Percentiles rank a stretch among this genome's conserved stretches.
These are phyloP conservation scores for Popillia japonica DNA, from an alignment of 1,140 invertebrate genomes.

Conservation along the genomic window DNA sequence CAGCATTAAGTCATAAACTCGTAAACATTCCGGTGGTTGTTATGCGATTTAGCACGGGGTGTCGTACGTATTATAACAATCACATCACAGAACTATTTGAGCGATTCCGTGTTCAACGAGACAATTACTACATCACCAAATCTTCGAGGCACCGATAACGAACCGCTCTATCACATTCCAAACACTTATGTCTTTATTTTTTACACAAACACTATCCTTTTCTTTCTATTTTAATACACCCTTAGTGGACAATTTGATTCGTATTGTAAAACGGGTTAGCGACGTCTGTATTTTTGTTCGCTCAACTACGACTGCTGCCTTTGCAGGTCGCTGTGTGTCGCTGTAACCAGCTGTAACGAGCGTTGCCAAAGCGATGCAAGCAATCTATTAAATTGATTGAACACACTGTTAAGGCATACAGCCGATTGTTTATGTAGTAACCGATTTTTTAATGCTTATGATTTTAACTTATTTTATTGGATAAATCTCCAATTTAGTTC, in stretches of 20 bases:
- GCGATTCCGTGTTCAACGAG: background rate
- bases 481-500: too few species aligned
- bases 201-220: constrained; percentile 15
- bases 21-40: background rate
- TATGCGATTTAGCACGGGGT: background rate
- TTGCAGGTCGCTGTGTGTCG: constrained; percentile 1
- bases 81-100: constrained; percentile 7
- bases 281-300: background rate
- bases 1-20: background rate
- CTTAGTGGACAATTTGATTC: constrained; percentile 22
- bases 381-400: background rate
- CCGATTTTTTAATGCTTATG: too few species aligned
- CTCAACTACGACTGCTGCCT: background rate
- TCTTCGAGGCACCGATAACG: constrained; percentile 29
- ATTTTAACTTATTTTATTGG: too few species aligned
- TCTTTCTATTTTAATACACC: constrained; percentile 39
- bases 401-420: background rate
- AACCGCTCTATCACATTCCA: constrained; percentile 32
- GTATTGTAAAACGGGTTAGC: background rate
- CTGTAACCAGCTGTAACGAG: too few species aligned
- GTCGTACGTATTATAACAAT: background rate
- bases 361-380: background rate
- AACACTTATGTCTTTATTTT: constrained; percentile 35
- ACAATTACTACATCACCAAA: background rate
- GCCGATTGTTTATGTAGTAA: background rate